Conservation (phyloP, 2,113 vertebrate species). For the Saccopteryx leptura region DNA sequence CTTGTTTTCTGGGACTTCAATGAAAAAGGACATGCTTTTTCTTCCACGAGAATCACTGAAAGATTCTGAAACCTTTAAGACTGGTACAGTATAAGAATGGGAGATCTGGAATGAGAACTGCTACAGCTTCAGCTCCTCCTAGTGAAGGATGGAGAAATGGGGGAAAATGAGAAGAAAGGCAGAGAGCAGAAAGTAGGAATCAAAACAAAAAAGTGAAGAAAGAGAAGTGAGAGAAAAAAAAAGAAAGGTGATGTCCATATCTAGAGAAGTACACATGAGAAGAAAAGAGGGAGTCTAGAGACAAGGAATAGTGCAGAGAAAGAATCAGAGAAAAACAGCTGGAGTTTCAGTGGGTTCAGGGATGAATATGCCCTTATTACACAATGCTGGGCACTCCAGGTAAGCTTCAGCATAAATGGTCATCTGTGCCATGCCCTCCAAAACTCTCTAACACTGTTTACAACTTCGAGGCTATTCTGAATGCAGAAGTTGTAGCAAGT, state of each 20-base stretch:
- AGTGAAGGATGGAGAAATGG: not conserved
- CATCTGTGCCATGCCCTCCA: not conserved
- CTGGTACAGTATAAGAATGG: not conserved
- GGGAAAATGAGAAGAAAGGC: not conserved
- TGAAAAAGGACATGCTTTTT: not conserved
- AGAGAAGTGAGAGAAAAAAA: not conserved
- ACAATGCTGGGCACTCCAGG: not conserved
- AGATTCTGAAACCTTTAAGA: not conserved
- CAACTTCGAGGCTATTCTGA: not conserved
- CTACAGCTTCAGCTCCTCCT: not conserved
- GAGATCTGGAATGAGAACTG: not conserved
- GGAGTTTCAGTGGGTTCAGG: not conserved
- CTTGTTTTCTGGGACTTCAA: not conserved
- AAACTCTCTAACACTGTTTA: not conserved
- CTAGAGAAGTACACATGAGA: not conserved
- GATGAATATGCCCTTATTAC: not conserved
- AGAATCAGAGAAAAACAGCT: not conserved
- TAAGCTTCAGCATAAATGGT: not conserved
- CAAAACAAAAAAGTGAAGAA: slow-evolving; percentile 4
- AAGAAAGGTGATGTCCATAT: not conserved
- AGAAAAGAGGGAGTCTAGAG: not conserved
- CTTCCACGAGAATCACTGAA: not conserved
- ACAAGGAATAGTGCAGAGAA: not conserved
- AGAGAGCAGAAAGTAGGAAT: not conserved
- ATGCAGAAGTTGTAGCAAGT: not conserved